A percentile compares a stretch with the other conserved stretches of the same genome.
Conservation (phyloP, 2,113 vertebrate species). For the Nicator chloris region DNA sequence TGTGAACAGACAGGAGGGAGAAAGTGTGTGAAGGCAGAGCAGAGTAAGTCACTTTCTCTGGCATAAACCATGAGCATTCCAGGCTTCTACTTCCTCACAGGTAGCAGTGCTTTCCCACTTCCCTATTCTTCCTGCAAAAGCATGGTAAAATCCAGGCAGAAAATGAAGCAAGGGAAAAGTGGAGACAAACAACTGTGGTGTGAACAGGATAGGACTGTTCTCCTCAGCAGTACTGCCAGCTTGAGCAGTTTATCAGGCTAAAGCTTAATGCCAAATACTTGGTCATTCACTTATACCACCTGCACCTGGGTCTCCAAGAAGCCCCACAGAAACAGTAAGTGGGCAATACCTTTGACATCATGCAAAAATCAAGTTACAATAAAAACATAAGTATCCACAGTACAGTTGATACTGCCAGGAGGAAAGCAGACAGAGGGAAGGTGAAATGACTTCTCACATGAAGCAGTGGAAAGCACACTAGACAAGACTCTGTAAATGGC, state of each 20-base stretch:
- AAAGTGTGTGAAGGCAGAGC: background rate
- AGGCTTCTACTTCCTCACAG: background rate
- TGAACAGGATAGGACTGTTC: background rate
- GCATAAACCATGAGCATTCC: background rate
- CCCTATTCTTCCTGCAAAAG: background rate
- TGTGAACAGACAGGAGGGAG: background rate
- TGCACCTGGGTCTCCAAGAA: background rate
- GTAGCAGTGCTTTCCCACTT: background rate
- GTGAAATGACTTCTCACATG: background rate
- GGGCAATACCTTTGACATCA: background rate
- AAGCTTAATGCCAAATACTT: background rate
- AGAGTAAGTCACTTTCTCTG: background rate
- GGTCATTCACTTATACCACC: background rate
- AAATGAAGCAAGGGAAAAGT: background rate
- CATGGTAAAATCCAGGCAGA: background rate
- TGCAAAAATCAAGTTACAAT: background rate
- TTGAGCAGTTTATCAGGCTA: background rate
- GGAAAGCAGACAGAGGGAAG: background rate
- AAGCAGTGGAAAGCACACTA: background rate
- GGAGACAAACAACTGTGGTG: background rate
- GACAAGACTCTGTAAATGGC: background rate
- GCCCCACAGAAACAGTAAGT: background rate
- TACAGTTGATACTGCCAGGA: background rate
- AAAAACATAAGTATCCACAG: background rate
- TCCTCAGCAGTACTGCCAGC: background rate